These are phyloP conservation scores for Rhabdornis inornatus DNA, from an alignment of 2,113 vertebrate genomes.

Conservation along the genomic window DNA sequence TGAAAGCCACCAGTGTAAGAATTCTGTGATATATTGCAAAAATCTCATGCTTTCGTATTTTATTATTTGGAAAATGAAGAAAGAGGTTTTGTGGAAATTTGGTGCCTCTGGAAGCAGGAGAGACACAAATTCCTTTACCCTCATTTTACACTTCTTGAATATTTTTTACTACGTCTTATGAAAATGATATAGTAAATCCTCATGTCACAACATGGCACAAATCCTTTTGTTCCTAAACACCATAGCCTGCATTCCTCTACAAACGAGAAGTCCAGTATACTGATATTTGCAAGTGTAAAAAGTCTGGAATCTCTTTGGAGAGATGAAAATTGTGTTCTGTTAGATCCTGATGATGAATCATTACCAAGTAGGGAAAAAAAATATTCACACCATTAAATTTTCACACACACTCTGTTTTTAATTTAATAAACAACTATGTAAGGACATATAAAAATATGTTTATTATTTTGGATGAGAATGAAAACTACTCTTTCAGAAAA, in stretches of 20 bases:
- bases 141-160: neutral
- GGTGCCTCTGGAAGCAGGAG: neutral
- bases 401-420: neutral
- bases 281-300: neutral
- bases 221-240: neutral
- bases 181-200: neutral
- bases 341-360: neutral
- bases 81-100: neutral
- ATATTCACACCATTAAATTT: neutral
- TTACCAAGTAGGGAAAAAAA: neutral
- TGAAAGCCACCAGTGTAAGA: neutral
- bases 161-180: neutral
- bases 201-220: neutral
- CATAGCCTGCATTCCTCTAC: rapidly evolving
- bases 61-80: neutral
- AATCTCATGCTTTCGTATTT: neutral
- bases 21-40: neutral
- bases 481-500: neutral
- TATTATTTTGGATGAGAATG: neutral
- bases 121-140: neutral
- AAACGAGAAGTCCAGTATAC: neutral
- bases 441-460: neutral
- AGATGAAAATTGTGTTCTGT: neutral
- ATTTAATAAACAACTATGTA: neutral
- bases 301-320: neutral